Base-by-base conservation (phyloP, 1,140 invertebrate species). In the Drosophila repletoides region DNA sequence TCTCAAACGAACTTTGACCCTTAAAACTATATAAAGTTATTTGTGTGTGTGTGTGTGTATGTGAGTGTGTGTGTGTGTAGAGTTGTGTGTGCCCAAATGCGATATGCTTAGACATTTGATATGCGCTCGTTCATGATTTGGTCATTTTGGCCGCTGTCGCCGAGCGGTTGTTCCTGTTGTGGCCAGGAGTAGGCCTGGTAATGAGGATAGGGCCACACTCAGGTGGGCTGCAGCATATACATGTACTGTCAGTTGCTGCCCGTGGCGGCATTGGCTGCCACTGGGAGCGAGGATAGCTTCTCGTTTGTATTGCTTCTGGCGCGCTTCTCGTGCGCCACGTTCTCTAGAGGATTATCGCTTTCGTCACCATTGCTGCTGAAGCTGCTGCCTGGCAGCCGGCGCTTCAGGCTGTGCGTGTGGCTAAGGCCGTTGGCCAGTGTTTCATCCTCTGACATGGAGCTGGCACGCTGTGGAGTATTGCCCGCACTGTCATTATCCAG, bases 71-170 rank as follows among this genome's bases (percentile, higher is more conserved):
- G 76, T 41, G 21, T 68, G 49, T 40, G 26, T 53, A 59, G 45
- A 22, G 52, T 53, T 45, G 34, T 77, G 72, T 84, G 80, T 87
- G 80, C 80, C 80, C 80, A 86, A 70, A 87, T 87, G 80, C 68
- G 80, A 86, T 86, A 86, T 86, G 80, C 80, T 87, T 84, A 81
- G 81, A 80, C 81, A 86, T 86, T 86, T 86, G 80, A 86, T 86
- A 86, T 86, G 80, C 80, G 76, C 76, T 87, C 76, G 80, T 86
- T 86, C 58, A 60, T 69, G 60, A 59, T 80, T 75, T 84, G 71
- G 74, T 79, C 61, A 21, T 59, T 67, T 34, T 36, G 22, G 38
- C 21, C 22, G 43, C n/a, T 29, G 38, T 22, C 41, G 15, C 19
- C n/a, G 12, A 21, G 17, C 21, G 36, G 43, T 22, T 49, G 38